A percentile compares a stretch with the other conserved stretches of the same genome.
These are phyloP conservation scores for Pollenia labialis DNA, from an alignment of 2,888 invertebrate species.

Conservation along the genomic window DNA sequence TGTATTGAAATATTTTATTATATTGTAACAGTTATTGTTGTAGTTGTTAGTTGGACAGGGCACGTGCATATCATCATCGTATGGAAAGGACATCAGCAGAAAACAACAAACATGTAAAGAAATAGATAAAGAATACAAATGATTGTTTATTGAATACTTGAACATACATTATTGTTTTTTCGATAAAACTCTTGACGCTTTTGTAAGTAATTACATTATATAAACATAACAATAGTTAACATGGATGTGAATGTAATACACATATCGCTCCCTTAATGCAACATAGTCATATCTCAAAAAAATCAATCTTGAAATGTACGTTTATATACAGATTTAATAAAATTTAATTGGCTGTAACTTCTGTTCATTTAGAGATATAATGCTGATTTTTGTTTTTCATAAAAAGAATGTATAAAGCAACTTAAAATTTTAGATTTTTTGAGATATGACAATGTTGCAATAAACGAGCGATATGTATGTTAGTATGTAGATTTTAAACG, in stretches of 20 bases:
- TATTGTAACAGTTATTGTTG: neutral
- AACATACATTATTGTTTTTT: neutral
- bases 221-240: neutral
- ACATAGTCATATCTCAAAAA: too few species aligned
- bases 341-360: too few species aligned
- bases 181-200: neutral
- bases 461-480: too few species aligned
- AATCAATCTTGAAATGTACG: too few species aligned
- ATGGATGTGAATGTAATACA: neutral
- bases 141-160: constrained; percentile 24
- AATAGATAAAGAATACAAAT: constrained; percentile 56
- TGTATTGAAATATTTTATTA: constrained; percentile 28
- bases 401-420: too few species aligned
- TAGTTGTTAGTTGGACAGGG: constrained; percentile 11
- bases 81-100: constrained; percentile 21
- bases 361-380: too few species aligned
- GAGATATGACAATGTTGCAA: too few species aligned
- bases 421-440: too few species aligned
- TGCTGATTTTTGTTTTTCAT: too few species aligned
- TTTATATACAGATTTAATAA: too few species aligned
- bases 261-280: too few species aligned
- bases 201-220: neutral
- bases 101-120: constrained; percentile 55
- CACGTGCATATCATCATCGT: constrained; percentile 43
- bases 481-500: neutral